phyloP scores from a whole-genome alignment of 2,797 vertebrate genomes.

The Synaphobranchus kaupii region DNA sequence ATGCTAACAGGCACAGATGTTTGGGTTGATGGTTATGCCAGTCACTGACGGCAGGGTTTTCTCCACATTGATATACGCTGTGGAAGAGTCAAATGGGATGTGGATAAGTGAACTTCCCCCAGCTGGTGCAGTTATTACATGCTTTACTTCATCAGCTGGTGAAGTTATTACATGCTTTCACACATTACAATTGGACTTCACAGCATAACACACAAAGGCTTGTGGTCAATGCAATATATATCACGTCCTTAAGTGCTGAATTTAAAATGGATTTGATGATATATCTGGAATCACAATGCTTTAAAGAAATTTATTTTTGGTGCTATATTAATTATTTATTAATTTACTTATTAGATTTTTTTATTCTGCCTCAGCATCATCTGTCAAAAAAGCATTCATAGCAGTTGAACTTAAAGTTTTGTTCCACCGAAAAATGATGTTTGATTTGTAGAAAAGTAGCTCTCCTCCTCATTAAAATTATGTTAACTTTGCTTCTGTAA shows the following conservation, averaged over 20 bases:
- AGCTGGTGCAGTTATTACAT: background rate
- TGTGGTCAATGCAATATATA: constrained; percentile 14
- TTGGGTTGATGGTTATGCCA: constrained; percentile 46
- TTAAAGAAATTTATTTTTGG: constrained; percentile 56
- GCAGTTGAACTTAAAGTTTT: constrained; percentile 52
- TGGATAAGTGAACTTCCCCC: background rate
- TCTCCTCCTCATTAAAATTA: too few relatives aligned
- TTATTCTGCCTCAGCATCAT: constrained; percentile 46
- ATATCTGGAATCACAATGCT: constrained; percentile 45
- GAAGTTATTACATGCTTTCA: constrained; percentile 18
- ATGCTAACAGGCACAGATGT: constrained; percentile 54
- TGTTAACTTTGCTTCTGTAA: too few relatives aligned
- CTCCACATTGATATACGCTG: constrained; percentile 7
- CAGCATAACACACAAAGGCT: constrained; percentile 5
- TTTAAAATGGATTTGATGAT: constrained; percentile 51
- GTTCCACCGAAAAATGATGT: too few relatives aligned
- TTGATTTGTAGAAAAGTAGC: too few relatives aligned
- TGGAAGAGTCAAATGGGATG: constrained; percentile 24
- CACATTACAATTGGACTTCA: constrained; percentile 20
- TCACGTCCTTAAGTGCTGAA: constrained; percentile 43
- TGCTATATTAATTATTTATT: constrained; percentile 60
- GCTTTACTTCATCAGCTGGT: too few relatives aligned
- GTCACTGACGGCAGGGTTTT: constrained; percentile 24
- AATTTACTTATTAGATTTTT: constrained; percentile 59
- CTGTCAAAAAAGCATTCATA: constrained; percentile 65